Percentiles rank a stretch among this genome's conserved stretches.
These are phyloP conservation scores for Chorisops tibialis DNA, from an alignment of 2,888 invertebrate genomes.

Conservation along the genomic window DNA sequence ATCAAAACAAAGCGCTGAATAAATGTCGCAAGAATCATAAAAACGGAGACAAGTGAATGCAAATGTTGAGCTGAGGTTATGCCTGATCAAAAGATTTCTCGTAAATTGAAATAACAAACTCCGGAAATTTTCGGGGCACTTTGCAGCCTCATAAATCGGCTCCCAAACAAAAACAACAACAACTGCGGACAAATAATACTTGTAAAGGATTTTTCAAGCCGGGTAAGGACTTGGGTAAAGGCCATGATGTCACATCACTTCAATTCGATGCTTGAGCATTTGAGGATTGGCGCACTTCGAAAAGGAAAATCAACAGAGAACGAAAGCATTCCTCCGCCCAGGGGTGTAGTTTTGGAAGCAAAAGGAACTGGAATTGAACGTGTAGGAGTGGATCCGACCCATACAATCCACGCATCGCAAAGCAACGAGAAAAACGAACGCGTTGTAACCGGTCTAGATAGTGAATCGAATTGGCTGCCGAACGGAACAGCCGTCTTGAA, in stretches of 20 bases:
- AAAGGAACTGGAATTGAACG: background rate
- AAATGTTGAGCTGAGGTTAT: background rate
- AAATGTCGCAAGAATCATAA: too few relatives aligned
- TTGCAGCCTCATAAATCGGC: background rate
- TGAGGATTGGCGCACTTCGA: slow-evolving; percentile 42
- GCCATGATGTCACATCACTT: slow-evolving; percentile 50
- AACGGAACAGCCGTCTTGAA: background rate
- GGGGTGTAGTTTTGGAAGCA: background rate
- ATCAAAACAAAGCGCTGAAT: too few relatives aligned
- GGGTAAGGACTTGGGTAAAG: background rate
- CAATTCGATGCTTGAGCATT: slow-evolving; percentile 49
- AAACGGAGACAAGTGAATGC: background rate
- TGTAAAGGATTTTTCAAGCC: slow-evolving; percentile 15
- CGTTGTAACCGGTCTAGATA: background rate
- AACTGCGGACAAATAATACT: slow-evolving; percentile 2
- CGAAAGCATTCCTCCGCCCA: slow-evolving; percentile 28
- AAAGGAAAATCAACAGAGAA: slow-evolving; percentile 31
- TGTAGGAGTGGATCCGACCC: background rate
- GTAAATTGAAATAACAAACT: background rate
- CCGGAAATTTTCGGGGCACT: background rate
- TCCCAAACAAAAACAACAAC: slow-evolving; percentile 4
- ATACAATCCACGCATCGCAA: too few relatives aligned
- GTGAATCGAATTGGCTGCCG: background rate
- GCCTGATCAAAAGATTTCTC: slow-evolving; percentile 1
- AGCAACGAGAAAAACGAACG: too few relatives aligned